Evolutionary conservation across 2,888 invertebrate genomes (phyloP).

Genomic region (Syrphus vitripennis): DNA sequence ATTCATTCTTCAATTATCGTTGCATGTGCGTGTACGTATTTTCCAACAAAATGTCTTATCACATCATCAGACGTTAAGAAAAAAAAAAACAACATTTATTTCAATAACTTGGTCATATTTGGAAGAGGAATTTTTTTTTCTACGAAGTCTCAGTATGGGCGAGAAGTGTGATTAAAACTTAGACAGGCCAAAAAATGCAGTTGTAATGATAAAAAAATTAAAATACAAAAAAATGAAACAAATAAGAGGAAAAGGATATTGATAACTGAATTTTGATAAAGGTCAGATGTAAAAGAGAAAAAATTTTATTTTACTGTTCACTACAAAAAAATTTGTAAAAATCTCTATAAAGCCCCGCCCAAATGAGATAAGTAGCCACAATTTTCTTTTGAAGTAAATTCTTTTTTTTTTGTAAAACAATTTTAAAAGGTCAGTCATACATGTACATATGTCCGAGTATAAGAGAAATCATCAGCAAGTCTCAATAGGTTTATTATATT

Average conservation of each 20-base stretch:
- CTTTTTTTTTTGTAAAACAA: too few relatives aligned
- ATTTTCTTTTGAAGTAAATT: too few relatives aligned
- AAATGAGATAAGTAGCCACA: too few relatives aligned
- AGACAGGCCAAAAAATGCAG: not conserved
- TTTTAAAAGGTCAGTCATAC: too few relatives aligned
- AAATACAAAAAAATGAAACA: too few relatives aligned
- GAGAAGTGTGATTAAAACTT: not conserved
- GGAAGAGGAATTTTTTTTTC: not conserved
- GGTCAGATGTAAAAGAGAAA: not conserved
- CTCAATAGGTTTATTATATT: too few relatives aligned
- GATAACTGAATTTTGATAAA: not conserved
- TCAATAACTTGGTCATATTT: conserved; percentile 7
- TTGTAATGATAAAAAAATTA: not conserved
- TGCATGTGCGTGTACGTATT: not conserved
- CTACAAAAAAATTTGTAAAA: too few relatives aligned
- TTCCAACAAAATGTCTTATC: not conserved
- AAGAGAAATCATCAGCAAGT: too few relatives aligned
- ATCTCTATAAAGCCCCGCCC: too few relatives aligned
- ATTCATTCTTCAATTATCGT: not conserved
- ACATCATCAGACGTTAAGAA: not conserved
- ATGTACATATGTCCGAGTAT: too few relatives aligned
- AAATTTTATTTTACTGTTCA: too few relatives aligned
- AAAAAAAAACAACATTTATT: not conserved
- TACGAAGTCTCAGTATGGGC: not conserved
- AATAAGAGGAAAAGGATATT: not conserved